Percentiles rank a stretch among this genome's conserved stretches.
phyloP scores from a whole-genome alignment of 1,140 invertebrate genomes.

The Aphaenogaster rudis region DNA sequence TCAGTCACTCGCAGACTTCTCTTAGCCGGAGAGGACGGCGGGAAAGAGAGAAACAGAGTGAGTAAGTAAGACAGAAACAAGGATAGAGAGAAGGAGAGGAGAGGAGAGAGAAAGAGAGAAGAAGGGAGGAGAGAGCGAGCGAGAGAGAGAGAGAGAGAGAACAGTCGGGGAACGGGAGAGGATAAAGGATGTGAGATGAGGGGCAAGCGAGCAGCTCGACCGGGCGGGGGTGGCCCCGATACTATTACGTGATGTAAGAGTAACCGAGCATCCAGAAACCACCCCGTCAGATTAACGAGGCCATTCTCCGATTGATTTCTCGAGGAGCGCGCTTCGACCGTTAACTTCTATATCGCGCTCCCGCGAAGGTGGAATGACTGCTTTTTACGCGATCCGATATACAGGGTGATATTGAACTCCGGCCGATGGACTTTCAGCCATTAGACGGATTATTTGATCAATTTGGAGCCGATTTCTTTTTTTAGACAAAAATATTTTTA shows the following conservation, averaged over 20 bases:
- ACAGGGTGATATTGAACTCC: conserved; percentile 46
- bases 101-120: not conserved
- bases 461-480: not conserved
- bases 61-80: not conserved
- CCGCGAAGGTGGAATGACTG: conserved; percentile 56
- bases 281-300: conserved; percentile 85
- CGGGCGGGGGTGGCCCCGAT: conserved; percentile 78
- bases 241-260: conserved; percentile 86
- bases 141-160: conserved; percentile 25
- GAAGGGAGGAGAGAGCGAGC: conserved; percentile 20
- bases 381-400: conserved; percentile 62
- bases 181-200: conserved; percentile 62
- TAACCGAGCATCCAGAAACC: conserved; percentile 83
- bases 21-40: conserved; percentile 77
- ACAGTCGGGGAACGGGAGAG: conserved; percentile 27
- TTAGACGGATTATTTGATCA: conserved; percentile 54
- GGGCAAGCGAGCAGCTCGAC: conserved; percentile 41
- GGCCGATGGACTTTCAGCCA: conserved; percentile 17
- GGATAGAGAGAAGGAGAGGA: conserved; percentile 17
- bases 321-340: conserved; percentile 79
- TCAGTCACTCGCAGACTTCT: conserved; percentile 85
- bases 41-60: conserved; percentile 30
- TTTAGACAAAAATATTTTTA: not conserved
- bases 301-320: conserved; percentile 86
- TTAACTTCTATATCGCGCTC: conserved; percentile 74